Evolutionary conservation across 1,140 invertebrate species (phyloP), one percentile per base, ranked within the genome.

Genomic region (Drosophila lacteicornis): DNA sequence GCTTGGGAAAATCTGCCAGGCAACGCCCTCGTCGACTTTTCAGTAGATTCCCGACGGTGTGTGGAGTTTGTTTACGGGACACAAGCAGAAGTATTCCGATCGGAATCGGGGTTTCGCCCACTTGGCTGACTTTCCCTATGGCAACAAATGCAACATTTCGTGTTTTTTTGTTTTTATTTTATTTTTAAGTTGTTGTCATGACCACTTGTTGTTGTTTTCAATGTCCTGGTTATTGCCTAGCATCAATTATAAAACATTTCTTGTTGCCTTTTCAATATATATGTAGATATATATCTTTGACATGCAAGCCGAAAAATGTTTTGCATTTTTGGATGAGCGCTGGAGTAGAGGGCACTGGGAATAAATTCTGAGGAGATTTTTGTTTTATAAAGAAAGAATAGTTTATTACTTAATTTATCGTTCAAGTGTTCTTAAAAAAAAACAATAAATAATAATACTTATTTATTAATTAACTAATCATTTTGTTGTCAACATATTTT

Each of bases 201-300:
- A 75, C 63, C 82, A 81, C 75, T 83, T 83, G 83, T 80, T 85
- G 78, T 85, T 73, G 57, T 80, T 74, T 42, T 46, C 57, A 43
- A 58, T 38, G 65, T 63, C 53, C 75, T 74, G 75, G 60, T 66
- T 80, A 60, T 75, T 46, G 73, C 43, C 51, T 56, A 51, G 82
- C 77, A 80, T 73, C 80, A 87, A 88, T 88, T 87, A 87, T 80
- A 88, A 88, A 78, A 55, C 61, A 75, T 80, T 78, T 62, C 71
- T 40, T 63, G 57, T 67, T 71, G 42, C 57, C 49, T 45, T 43
- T 67, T 63, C 61, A 68, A 40, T 40, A 40, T 40, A 40, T 56
- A 15, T 36, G 33, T 15, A 38, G 17, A 22, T 40, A 79, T 85
- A 68, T 51, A 45, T 43, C 53, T 45, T 55, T 67, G 75, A 73